These are phyloP conservation scores for Oreonectes daqikongensis DNA, from an alignment of 2,797 vertebrate genomes.

Conservation along the genomic window DNA sequence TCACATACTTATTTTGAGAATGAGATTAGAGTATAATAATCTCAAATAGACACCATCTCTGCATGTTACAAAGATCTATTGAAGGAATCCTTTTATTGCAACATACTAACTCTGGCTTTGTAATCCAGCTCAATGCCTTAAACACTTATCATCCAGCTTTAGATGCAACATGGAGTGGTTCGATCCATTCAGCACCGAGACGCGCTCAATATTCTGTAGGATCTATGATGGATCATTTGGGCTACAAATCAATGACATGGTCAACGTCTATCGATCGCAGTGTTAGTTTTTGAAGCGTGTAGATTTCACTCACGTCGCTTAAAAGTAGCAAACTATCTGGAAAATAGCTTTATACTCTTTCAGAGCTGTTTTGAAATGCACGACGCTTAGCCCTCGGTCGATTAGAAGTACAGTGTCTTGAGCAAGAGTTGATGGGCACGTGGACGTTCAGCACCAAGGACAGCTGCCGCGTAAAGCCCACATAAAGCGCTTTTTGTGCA, in stretches of 20 bases:
- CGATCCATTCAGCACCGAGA: constrained; percentile 19
- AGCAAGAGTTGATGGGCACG: background rate
- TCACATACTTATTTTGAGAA: constrained; percentile 10
- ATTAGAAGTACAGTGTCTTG: background rate
- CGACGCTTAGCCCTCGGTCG: background rate
- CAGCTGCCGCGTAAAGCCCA: constrained; percentile 7
- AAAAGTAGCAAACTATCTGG: constrained; percentile 17
- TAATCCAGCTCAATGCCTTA: constrained; percentile 6
- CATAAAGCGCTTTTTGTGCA: background rate
- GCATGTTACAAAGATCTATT: background rate
- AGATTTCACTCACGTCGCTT: constrained; percentile 20
- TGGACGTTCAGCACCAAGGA: constrained; percentile 40
- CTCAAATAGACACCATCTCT: background rate
- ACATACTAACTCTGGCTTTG: constrained; percentile 27
- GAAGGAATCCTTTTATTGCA: constrained; percentile 12
- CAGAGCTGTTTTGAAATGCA: background rate
- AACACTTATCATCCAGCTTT: constrained; percentile 32
- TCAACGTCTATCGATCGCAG: constrained; percentile 40
- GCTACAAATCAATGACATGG: constrained; percentile 38
- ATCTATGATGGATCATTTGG: constrained; percentile 48
- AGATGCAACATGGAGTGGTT: constrained; percentile 18
- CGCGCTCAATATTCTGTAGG: constrained; percentile 29
- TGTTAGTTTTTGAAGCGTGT: constrained; percentile 34
- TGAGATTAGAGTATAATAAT: background rate
- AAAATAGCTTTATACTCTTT: constrained; percentile 20